Evolutionary conservation across 1,140 invertebrate species (phyloP).

Genomic region (Amyelois transitella): DNA sequence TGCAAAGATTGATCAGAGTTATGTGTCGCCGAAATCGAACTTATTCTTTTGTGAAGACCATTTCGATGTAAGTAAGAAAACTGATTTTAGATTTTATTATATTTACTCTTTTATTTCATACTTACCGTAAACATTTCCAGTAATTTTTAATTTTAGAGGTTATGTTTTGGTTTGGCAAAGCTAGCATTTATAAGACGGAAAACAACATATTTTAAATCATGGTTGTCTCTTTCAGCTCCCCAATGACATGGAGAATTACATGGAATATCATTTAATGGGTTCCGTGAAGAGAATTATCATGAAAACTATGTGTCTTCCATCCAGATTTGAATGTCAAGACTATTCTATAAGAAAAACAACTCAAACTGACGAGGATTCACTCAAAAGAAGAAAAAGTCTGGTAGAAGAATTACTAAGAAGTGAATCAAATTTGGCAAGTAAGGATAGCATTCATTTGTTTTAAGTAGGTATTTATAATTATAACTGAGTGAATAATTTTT

Average conservation of each 20-base stretch:
- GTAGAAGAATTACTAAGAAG: too few species aligned
- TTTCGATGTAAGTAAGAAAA: constrained; percentile 6
- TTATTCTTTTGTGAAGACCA: constrained; percentile 8
- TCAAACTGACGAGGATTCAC: neutral
- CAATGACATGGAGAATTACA: constrained; percentile 40
- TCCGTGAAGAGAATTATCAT: constrained; percentile 26
- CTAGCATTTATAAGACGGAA: neutral
- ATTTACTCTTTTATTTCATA: neutral
- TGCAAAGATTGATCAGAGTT: neutral
- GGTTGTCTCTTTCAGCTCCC: constrained; percentile 25
- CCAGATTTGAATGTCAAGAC: constrained; percentile 31
- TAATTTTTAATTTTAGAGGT: neutral
- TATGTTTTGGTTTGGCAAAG: neutral
- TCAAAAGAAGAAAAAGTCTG: neutral
- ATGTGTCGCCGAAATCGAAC: neutral
- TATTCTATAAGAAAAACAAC: constrained; percentile 22
- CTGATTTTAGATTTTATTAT: too few species aligned
- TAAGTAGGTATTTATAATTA: too few species aligned
- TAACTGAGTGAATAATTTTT: too few species aligned
- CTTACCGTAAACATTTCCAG: neutral
- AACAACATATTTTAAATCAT: neutral
- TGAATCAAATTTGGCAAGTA: too few species aligned
- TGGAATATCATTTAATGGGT: constrained; percentile 34
- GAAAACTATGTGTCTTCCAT: constrained; percentile 28
- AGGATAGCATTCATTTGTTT: too few species aligned